phyloP scores from a whole-genome alignment of 2,888 invertebrate genomes.

The Clanis bilineata region DNA sequence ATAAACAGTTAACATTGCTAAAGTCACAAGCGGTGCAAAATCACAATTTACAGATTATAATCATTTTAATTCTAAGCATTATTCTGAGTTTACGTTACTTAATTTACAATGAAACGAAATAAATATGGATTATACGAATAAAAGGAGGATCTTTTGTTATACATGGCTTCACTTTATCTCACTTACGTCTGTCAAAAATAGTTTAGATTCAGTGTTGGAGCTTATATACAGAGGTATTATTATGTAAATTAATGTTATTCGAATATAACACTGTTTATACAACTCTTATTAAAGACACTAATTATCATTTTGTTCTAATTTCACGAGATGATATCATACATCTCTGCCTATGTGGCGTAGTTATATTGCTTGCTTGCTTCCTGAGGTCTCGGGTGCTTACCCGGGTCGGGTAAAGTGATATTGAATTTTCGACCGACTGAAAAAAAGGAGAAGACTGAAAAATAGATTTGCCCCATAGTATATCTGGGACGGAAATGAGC shows the following conservation, averaged over 20 bases:
- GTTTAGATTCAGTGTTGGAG: background rate
- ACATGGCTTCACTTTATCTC: background rate
- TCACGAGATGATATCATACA: too few species aligned
- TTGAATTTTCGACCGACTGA: too few species aligned
- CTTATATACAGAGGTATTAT: background rate
- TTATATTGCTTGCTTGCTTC: too few species aligned
- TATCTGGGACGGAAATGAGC: too few species aligned
- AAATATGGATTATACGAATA: background rate
- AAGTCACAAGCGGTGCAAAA: slow-evolving; percentile 25
- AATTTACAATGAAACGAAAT: slow-evolving; percentile 13
- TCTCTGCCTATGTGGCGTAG: too few species aligned
- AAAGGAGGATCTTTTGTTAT: background rate
- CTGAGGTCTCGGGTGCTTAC: too few species aligned
- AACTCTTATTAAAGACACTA: background rate
- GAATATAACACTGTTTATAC: background rate
- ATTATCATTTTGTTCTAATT: background rate
- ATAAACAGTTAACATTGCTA: slow-evolving; percentile 25
- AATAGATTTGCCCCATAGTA: too few species aligned
- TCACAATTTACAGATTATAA: slow-evolving; percentile 26
- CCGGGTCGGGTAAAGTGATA: too few species aligned
- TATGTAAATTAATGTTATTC: background rate
- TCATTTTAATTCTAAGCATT: slow-evolving; percentile 12
- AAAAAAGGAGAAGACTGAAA: too few species aligned
- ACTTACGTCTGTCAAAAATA: slow-evolving; percentile 5
- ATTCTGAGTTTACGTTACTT: background rate